phyloP scores from a whole-genome alignment of 2,888 invertebrate genomes.

The Tromatobia lineatoria region DNA sequence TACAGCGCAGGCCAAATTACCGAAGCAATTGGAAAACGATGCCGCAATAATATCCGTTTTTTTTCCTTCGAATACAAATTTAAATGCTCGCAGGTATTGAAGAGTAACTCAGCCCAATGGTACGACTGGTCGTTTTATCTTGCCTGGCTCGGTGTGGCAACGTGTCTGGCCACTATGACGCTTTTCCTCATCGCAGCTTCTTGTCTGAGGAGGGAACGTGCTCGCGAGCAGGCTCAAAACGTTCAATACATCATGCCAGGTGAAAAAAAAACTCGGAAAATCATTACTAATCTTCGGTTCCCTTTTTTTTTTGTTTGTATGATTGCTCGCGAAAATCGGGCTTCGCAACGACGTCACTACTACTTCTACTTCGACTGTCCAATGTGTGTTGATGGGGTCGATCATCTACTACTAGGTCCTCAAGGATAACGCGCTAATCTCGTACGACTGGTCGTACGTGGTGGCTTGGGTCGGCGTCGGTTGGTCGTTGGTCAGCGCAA shows the following conservation, averaged over 20 bases:
- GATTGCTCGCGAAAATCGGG: constrained; percentile 34
- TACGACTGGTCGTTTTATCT: constrained; percentile 96
- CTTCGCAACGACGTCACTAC: constrained; percentile 9
- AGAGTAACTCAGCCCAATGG: constrained; percentile 90
- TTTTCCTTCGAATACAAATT: constrained; percentile 16
- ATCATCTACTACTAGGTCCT: constrained; percentile 88
- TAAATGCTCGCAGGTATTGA: constrained; percentile 88
- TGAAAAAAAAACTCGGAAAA: constrained; percentile 83
- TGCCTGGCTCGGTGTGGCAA: constrained; percentile 93
- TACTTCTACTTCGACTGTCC: constrained; percentile 23
- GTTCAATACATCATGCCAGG: constrained; percentile 97
- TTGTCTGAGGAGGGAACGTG: constrained; percentile 92
- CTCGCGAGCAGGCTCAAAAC: constrained; percentile 91
- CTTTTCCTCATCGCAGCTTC: constrained; percentile 93
- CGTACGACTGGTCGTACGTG: constrained; percentile 99
- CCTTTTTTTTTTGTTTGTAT: constrained; percentile 73
- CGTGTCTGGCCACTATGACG: constrained; percentile 91
- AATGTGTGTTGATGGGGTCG: constrained; percentile 20
- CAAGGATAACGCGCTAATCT: constrained; percentile 93
- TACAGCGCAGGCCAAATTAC: not conserved
- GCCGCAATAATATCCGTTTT: not conserved
- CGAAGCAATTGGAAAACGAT: constrained; percentile 18
- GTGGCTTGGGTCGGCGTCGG: constrained; percentile 98
- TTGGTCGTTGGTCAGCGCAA: constrained; percentile 95
- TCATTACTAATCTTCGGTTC: constrained; percentile 75